Conservation (phyloP, 2,113 vertebrate species). For the Tretioscincus oriximinensis region DNA sequence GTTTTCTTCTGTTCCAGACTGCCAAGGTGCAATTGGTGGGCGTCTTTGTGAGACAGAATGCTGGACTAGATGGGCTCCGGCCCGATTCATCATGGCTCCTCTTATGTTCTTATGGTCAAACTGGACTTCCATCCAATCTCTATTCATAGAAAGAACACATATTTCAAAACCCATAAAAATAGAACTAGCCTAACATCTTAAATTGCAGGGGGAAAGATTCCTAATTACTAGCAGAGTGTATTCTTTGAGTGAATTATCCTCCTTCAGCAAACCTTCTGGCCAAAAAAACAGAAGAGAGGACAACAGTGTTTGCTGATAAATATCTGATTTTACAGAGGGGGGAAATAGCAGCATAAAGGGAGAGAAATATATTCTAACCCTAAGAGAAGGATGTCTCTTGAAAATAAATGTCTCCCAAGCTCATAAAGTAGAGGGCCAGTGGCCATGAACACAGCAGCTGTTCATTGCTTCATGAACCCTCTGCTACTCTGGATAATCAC, state of each 20-base stretch:
- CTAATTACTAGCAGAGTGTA: background rate
- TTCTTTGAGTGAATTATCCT: slow-evolving; percentile 46
- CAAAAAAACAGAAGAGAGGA: background rate
- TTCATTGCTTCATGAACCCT: slow-evolving; percentile 70
- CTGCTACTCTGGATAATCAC: slow-evolving; percentile 74
- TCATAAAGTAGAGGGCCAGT: slow-evolving; percentile 70
- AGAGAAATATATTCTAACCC: slow-evolving; percentile 21
- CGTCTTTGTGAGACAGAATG: too few relatives aligned
- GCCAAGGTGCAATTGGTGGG: too few relatives aligned
- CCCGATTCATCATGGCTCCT: too few relatives aligned
- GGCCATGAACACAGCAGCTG: slow-evolving; percentile 73
- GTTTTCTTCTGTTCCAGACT: too few relatives aligned
- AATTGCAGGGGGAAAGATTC: slow-evolving; percentile 12
- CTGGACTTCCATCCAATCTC: too few relatives aligned
- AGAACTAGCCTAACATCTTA: background rate
- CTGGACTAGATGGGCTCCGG: too few relatives aligned
- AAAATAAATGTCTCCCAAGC: slow-evolving; percentile 70
- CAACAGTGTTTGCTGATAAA: slow-evolving; percentile 48
- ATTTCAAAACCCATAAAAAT: background rate
- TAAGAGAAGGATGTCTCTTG: slow-evolving; percentile 65
- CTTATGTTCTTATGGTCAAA: too few relatives aligned
- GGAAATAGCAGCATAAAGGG: slow-evolving; percentile 40
- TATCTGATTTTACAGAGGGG: slow-evolving; percentile 46
- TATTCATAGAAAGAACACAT: too few relatives aligned
- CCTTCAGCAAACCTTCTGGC: slow-evolving; percentile 7